Evolutionary conservation across 2,113 vertebrate genomes (phyloP).

Genomic region (Haemorhous mexicanus): DNA sequence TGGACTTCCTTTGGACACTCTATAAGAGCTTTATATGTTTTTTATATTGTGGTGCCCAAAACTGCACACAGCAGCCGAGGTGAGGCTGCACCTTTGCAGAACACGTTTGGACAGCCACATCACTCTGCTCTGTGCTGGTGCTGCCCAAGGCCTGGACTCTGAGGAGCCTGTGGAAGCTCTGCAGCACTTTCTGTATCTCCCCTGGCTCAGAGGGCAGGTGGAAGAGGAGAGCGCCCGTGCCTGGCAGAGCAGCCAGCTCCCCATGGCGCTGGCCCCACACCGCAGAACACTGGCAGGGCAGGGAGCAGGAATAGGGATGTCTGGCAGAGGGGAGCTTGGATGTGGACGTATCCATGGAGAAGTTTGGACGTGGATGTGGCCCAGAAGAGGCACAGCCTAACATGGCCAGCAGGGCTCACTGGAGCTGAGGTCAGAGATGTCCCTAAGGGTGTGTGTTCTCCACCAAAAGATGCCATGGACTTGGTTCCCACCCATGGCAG

Average conservation of each 20-base stretch:
- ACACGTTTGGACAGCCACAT: background rate
- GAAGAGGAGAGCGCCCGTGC: background rate
- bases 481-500: background rate
- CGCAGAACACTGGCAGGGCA: background rate
- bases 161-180: background rate
- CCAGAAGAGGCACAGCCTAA: background rate
- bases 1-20: background rate
- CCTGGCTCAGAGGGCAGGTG: no score
- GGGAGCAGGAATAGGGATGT: background rate
- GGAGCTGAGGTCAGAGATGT: background rate
- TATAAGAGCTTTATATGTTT: background rate
- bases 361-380: background rate
- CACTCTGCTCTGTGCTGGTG: background rate
- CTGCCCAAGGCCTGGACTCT: background rate
- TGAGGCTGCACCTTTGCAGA: background rate
- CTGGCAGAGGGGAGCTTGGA: background rate
- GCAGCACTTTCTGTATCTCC: background rate
- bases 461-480: no score
- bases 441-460: rapidly evolving
- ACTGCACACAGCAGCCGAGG: rapidly evolving
- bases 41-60: background rate
- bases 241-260: background rate
- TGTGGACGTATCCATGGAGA: no score
- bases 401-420: background rate
- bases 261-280: background rate